Evolutionary conservation across 2,797 vertebrate species (phyloP).

Genomic region (Dallia pectoralis): DNA sequence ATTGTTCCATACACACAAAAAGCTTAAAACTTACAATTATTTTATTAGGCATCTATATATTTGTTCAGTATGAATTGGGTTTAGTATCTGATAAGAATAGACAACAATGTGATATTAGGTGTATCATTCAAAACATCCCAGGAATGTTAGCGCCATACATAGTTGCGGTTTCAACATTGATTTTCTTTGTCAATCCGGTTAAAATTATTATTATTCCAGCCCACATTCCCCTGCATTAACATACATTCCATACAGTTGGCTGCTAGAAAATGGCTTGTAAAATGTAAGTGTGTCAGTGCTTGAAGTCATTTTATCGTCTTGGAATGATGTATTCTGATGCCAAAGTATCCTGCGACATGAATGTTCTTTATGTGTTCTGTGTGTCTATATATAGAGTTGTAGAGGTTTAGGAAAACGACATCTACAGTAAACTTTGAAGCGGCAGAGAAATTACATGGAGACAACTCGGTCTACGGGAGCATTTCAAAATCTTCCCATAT

Average conservation of each 20-base stretch:
- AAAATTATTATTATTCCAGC: constrained; percentile 32
- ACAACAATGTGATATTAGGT: background rate
- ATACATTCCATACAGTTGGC: constrained; percentile 51
- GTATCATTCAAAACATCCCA: constrained; percentile 10
- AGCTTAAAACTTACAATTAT: too few species aligned
- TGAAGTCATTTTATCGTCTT: constrained; percentile 32
- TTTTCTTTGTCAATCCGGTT: constrained; percentile 26
- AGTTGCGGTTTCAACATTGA: constrained; percentile 30
- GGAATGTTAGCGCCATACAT: constrained; percentile 35
- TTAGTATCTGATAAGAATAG: background rate
- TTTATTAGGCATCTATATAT: too few species aligned
- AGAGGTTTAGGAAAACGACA: background rate
- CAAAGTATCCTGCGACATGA: background rate
- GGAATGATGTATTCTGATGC: background rate
- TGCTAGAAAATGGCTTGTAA: constrained; percentile 50
- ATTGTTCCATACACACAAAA: too few species aligned
- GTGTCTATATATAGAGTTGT: constrained; percentile 19
- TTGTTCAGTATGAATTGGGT: too few species aligned
- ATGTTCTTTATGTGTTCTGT: background rate
- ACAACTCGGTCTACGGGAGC: background rate
- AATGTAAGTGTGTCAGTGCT: constrained; percentile 35
- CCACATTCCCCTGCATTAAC: constrained; percentile 44
- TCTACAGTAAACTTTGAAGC: background rate
- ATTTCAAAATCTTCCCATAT: constrained; percentile 24
- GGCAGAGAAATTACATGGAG: background rate